phyloP scores from a whole-genome alignment of 2,888 invertebrate genomes.

The Alviniconcha strummeri region DNA sequence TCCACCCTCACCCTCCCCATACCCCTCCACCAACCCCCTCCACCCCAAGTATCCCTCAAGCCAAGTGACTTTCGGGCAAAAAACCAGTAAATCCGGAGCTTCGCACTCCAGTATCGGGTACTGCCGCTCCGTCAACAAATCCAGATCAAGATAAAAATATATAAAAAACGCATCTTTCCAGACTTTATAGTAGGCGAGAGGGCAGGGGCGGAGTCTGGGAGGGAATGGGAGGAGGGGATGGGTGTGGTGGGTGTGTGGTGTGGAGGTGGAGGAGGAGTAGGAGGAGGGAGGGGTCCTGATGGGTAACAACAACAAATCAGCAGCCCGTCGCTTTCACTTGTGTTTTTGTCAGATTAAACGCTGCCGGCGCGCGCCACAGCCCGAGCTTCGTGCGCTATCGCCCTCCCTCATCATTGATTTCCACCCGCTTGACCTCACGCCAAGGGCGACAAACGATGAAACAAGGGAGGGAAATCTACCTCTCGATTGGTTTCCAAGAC shows the following conservation, averaged over 20 bases:
- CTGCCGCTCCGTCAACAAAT: neutral
- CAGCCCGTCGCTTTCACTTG: neutral
- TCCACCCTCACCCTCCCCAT: too few relatives aligned
- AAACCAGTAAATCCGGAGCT: neutral
- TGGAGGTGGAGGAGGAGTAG: neutral
- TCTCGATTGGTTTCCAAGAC: constrained; percentile 24
- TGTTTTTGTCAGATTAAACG: neutral
- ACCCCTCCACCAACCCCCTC: too few relatives aligned
- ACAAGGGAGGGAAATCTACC: constrained; percentile 26
- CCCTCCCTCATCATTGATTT: constrained; percentile 17
- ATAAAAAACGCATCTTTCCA: too few relatives aligned
- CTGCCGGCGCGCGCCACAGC: neutral
- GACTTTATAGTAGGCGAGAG: neutral
- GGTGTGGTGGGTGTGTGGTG: neutral
- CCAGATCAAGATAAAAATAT: neutral
- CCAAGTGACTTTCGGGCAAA: neutral
- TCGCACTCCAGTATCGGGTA: neutral
- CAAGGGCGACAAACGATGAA: constrained; percentile 25
- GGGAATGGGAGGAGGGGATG: neutral
- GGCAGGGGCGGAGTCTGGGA: neutral
- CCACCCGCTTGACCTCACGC: constrained; percentile 10
- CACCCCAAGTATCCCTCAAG: too few relatives aligned
- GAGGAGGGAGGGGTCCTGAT: neutral
- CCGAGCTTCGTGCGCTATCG: neutral
- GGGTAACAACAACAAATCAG: neutral